Base-by-base conservation (phyloP, 2,797 vertebrate species). In the Pangasius mekongensis region DNA sequence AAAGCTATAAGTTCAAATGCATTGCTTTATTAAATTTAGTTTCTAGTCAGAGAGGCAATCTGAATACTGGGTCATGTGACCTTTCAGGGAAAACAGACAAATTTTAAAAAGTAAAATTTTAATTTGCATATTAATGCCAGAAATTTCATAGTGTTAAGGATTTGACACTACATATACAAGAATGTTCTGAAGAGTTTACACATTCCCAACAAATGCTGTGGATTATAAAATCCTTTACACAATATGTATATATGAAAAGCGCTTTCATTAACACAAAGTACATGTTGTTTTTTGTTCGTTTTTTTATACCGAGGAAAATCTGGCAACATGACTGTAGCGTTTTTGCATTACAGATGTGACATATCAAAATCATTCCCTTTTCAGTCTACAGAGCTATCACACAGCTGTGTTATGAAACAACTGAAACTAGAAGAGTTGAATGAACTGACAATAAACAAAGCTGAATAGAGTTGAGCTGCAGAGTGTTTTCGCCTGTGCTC, bases 371-470 rank as follows among this genome's bases (percentile, higher is more conserved):
- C 56, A 27, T 7, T 39, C 20, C 36, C 2, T 39, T 82, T 36
- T 9, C 78, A 11, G 78, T 13, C 33, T 39, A 39, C 33, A 64
- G 24, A 83, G 60, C 47, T 27, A 66, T 83, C 36, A 16, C 78
- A 39, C 33, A 64, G 56, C 58, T 64, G 27, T 83, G 60, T 83
- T 49, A 83, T 64, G 14, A 83, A 47, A 81, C 47, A 66, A 66
- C 11, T 30, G n/a, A 52, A 49, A 30, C 22, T 67, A 6, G n/a
- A 52, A 52, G 82, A 49, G 43, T 49, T 67, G 16, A 47, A 83
- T 49, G 24, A 56, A 24, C 4, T 52, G 10, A 16, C 3, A 58
- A 56, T 39, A 69, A 56, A 71, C 47, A 24, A 52, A 27, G 47
- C 49, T 36, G 47, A 71, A 84, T 1, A 56, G 47, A 33, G 83